Base-by-base conservation (phyloP, 2,113 vertebrate species). In the Trematomus loennbergii region DNA sequence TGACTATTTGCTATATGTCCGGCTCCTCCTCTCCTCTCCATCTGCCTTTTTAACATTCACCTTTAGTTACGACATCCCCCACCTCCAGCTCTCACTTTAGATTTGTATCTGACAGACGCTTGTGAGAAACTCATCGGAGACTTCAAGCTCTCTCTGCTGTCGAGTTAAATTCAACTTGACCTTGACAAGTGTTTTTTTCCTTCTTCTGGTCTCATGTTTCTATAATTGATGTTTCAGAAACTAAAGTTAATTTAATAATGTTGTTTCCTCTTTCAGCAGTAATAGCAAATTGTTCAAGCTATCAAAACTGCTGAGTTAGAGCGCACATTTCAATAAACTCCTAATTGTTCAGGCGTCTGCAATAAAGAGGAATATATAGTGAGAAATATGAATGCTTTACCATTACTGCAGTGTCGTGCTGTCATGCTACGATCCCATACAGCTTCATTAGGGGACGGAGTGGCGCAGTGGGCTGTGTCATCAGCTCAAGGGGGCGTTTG, bases 241-340 rank as follows among this genome's bases (percentile, higher is more conserved):
- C 29, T 45, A 20, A 64, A 72, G 75, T n/a, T 40, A 11, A 12
- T 72, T 79, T 63, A 45, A 82, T 84, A 75, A 68, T 40, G 54
- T 33, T n/a, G 15, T 63, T 40, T 68, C 45, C 61, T 67, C n/a
- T 15, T 58, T 67, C 60, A 33, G 71, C 61, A n/a, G 20, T 79
- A 66, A 43, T 12, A 46, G 46, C 40, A 76, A 82, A 78, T 25
- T 59, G 72, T 77, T 36, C 15, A 50, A 12, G 13, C 68, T 18
- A n/a, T 78, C 25, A 54, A 57, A 81, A 49, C 40, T 5, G n/a
- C 61, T 20, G 7, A 76, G 46, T 64, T 61, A 75, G 22, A 55
- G 45, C 59, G 36, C 45, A 75, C 78, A 62, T 49, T 68, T 67
- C 74, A 62, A 20, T 53, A 72, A 81, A 45, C n/a, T 49, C 52